phyloP scores from a whole-genome alignment of 1,140 invertebrate species.

The Drosophila takahashii region DNA sequence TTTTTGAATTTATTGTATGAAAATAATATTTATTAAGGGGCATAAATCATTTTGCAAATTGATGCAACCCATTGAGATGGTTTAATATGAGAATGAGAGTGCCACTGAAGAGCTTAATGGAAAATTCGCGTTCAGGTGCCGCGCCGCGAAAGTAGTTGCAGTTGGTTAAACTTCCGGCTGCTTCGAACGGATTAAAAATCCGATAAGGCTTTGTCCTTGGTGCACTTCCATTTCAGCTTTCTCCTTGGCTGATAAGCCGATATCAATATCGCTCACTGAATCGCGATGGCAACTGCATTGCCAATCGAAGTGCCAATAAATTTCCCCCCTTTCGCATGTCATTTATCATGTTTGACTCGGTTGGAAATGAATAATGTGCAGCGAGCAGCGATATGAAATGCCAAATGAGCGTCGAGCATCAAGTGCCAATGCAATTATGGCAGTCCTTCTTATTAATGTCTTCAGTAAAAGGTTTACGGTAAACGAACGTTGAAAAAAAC shows the following conservation, averaged over 20 bases:
- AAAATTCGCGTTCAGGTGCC: constrained; percentile 51
- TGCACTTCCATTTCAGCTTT: constrained; percentile 8
- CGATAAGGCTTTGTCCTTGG: constrained; percentile 27
- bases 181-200: constrained; percentile 35
- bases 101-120: constrained; percentile 40
- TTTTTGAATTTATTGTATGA: no score
- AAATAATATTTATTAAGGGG: neutral
- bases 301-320: constrained; percentile 41
- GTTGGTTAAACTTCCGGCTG: constrained; percentile 36
- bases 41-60: no score
- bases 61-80: neutral
- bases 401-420: constrained; percentile 40
- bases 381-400: constrained; percentile 24
- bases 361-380: constrained; percentile 39
- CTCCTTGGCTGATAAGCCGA: constrained; percentile 32
- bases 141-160: constrained; percentile 25
- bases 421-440: constrained; percentile 44
- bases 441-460: neutral
- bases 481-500: neutral
- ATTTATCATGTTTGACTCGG: constrained; percentile 49
- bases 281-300: constrained; percentile 16
- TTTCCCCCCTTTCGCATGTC: constrained; percentile 40
- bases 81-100: neutral
- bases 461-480: neutral
- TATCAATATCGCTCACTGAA: constrained; percentile 22